phyloP scores from a whole-genome alignment of 35 echinoderm and acorn worm genomes.

The Diadema setosum region DNA sequence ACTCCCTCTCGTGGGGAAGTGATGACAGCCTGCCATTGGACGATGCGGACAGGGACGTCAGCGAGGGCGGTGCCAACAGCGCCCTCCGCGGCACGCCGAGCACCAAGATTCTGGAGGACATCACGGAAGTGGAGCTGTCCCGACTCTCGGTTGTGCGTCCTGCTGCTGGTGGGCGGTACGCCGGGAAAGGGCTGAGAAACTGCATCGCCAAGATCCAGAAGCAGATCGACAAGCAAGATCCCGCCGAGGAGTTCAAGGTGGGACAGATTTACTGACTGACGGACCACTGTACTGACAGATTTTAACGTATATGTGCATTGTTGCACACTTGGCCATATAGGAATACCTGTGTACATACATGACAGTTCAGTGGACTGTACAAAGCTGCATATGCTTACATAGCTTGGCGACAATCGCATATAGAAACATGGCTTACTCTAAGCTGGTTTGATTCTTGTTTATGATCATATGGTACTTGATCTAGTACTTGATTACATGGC shows the following conservation, averaged over 20 bases:
- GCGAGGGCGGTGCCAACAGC: background rate
- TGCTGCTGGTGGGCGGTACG: constrained; percentile 49
- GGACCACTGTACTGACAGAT: too few species aligned
- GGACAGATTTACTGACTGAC: too few species aligned
- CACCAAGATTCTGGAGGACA: constrained; percentile 46
- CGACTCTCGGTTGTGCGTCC: constrained; percentile 53
- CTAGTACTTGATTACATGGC: too few species aligned
- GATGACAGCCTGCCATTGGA: constrained; percentile 68
- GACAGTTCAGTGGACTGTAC: too few species aligned
- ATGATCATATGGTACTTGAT: too few species aligned
- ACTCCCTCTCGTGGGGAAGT: constrained; percentile 58
- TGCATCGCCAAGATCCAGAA: constrained; percentile 60
- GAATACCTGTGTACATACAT: too few species aligned
- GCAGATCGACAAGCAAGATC: constrained; percentile 91
- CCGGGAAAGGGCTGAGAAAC: constrained; percentile 52
- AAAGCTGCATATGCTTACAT: too few species aligned
- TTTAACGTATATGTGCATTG: too few species aligned
- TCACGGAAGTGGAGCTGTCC: constrained; percentile 59
- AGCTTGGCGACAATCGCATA: too few species aligned
- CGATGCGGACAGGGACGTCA: background rate
- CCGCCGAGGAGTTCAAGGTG: constrained; percentile 97
- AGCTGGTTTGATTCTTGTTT: too few species aligned
- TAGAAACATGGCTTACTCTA: too few species aligned
- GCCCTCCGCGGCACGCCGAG: constrained; percentile 22
- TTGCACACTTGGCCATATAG: too few species aligned